Percentiles rank a stretch among this genome's conserved stretches.
Evolutionary conservation across 2,888 invertebrate genomes (phyloP).

Genomic region (Mystacides longicornis): DNA sequence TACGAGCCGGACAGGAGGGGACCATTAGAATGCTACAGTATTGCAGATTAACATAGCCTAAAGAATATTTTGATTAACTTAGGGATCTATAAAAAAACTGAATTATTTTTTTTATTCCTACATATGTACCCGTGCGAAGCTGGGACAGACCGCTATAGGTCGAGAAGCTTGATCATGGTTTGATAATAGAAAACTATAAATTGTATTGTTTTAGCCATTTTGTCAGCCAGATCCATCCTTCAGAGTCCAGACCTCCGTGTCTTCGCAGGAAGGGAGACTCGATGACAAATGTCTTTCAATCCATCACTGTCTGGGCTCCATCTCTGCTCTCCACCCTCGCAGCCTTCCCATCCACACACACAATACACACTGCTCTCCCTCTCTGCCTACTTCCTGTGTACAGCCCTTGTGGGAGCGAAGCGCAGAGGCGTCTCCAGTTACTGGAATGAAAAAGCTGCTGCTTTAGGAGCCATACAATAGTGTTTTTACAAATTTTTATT

Average conservation of each 20-base stretch:
- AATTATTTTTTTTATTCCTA: too few relatives aligned
- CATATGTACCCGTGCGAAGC: too few relatives aligned
- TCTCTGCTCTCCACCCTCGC: constrained; percentile 27
- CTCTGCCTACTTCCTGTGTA: background rate
- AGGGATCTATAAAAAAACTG: too few relatives aligned
- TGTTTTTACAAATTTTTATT: background rate
- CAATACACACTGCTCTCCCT: background rate
- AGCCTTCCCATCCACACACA: constrained; percentile 42
- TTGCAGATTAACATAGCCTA: too few relatives aligned
- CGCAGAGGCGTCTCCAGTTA: background rate
- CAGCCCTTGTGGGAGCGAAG: background rate
- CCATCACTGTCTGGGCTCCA: constrained; percentile 54
- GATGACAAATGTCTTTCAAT: constrained; percentile 64
- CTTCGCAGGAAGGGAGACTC: constrained; percentile 38
- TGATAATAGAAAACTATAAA: too few relatives aligned
- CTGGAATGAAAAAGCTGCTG: too few relatives aligned
- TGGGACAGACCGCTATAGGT: too few relatives aligned
- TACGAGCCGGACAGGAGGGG: too few relatives aligned
- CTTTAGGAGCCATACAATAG: background rate
- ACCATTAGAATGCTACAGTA: too few relatives aligned
- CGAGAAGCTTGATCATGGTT: too few relatives aligned
- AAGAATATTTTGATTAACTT: too few relatives aligned
- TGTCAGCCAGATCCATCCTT: background rate
- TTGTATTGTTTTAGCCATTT: too few relatives aligned
- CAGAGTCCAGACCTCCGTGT: background rate